These are phyloP conservation scores for Enteromius thamalakanensis DNA, from an alignment of 2,797 vertebrate species.

Conservation along the genomic window DNA sequence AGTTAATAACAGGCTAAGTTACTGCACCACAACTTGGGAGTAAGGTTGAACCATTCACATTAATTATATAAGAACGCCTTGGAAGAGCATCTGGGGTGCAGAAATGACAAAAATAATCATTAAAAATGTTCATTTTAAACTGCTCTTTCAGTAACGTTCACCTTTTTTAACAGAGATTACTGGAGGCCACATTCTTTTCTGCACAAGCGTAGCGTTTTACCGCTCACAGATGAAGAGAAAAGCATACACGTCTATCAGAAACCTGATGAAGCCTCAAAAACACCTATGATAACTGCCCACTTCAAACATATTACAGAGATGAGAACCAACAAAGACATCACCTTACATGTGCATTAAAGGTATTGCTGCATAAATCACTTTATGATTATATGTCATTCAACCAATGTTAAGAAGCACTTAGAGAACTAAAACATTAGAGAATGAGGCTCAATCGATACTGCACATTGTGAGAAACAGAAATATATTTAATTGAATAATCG, in stretches of 20 bases:
- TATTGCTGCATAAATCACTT: background rate
- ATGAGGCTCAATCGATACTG: conserved; percentile 1
- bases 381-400: background rate
- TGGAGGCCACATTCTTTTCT: conserved; percentile 59
- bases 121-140: background rate
- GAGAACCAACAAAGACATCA: conserved; percentile 48
- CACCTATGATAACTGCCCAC: background rate
- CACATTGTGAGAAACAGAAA: background rate
- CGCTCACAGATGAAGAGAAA: conserved; percentile 63
- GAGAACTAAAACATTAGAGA: background rate
- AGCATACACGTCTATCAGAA: background rate
- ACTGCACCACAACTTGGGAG: background rate
- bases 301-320: conserved; percentile 11
- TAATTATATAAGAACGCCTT: background rate
- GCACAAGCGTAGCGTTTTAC: conserved; percentile 57
- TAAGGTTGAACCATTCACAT: background rate
- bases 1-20: background rate
- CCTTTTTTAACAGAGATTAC: conserved; percentile 58
- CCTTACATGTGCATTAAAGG: conserved; percentile 37
- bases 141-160: background rate
- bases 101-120: background rate
- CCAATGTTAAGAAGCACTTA: conserved; percentile 32
- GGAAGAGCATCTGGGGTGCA: background rate
- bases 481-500: background rate
- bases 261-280: background rate